Base-by-base conservation (phyloP, 2,888 invertebrate genomes). In the Megalurothrips usitatus region DNA sequence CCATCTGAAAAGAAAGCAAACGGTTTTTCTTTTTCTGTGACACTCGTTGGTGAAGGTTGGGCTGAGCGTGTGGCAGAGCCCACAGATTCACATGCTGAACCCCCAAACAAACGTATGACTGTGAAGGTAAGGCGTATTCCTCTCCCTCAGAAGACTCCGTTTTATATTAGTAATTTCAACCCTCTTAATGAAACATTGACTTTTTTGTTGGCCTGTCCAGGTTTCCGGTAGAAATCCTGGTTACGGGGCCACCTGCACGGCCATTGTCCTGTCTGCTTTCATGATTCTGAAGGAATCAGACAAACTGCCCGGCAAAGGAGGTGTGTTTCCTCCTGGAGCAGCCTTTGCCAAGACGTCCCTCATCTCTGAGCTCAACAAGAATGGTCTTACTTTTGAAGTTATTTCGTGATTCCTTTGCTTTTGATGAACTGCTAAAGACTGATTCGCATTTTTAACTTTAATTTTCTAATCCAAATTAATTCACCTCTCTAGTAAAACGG, bases 321-420 rank as follows among this genome's bases (percentile, higher is more conserved):
- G 68, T 26, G 68, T 75, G 10, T 75, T 12, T 26, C 68, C 68
- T 75, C 68, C 68, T 26, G 68, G 68, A 0, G 92, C 92, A 17
- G 96, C 96, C 0, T 98, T 98, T 88, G 89, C 89, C 0, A 91
- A 95, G 83, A 97, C 98, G 0, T 90, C 90, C 47, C 88, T 97
- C 34, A 91, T 96, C 82, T 26, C 68, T 23, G 68, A 75, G 12
- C 23, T 75, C 28, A 89, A 91, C 81, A 91, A 93, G 80, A 91
- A 93, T 86, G 93, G 92, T 80, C 86, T 94, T n/a, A 92, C 89
- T 80, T 94, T 94, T 86, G 92, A 94, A 86, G 89, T 94, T 75
- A 10, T 75, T 75, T n/a, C 68, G 6, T 75, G 9, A 75, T 26
- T 26, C 9, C 26, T 26, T 23, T 8, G n/a, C 68, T 68, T 68